Evolutionary conservation across 2,797 vertebrate genomes (phyloP).

Genomic region (Distichodus sexfasciatus): DNA sequence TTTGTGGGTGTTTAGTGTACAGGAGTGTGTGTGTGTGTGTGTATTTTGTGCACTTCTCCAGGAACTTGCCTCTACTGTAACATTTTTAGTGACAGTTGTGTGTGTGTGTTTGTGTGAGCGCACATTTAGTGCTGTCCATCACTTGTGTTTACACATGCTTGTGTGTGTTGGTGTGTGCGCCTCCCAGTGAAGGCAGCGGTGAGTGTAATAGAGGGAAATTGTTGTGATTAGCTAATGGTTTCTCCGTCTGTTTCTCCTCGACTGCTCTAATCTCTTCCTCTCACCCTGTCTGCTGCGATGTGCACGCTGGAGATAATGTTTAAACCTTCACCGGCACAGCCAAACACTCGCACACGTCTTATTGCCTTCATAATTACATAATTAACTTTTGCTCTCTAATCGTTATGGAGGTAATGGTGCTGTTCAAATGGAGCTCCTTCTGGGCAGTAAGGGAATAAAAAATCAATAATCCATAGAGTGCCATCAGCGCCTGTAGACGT

Average conservation of each 20-base stretch:
- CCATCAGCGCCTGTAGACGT: slow-evolving; percentile 84
- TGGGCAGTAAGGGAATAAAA: slow-evolving; percentile 89
- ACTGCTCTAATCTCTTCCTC: slow-evolving; percentile 82
- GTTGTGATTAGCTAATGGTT: slow-evolving; percentile 91
- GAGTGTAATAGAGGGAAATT: slow-evolving; percentile 86
- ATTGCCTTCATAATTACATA: slow-evolving; percentile 97
- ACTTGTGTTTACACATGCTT: slow-evolving; percentile 59
- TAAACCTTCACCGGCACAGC: slow-evolving; percentile 89
- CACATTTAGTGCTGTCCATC: slow-evolving; percentile 51
- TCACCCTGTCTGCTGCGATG: slow-evolving; percentile 85
- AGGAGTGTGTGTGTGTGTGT: slow-evolving; percentile 5
- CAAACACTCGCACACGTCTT: slow-evolving; percentile 91
- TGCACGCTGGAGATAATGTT: slow-evolving; percentile 86
- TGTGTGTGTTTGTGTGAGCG: slow-evolving; percentile 10
- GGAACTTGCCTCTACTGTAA: slow-evolving; percentile 53
- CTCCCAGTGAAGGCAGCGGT: slow-evolving; percentile 48
- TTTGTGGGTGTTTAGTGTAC: neutral
- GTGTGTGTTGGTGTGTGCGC: slow-evolving; percentile 10
- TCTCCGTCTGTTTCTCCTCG: slow-evolving; percentile 85
- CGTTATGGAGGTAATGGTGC: slow-evolving; percentile 95
- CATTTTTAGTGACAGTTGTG: neutral
- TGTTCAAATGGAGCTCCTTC: slow-evolving; percentile 88
- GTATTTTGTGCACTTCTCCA: slow-evolving; percentile 14
- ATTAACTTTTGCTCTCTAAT: slow-evolving; percentile 98
- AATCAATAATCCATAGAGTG: slow-evolving; percentile 96